These are phyloP conservation scores for Chloropsis hardwickii DNA, from an alignment of 2,113 vertebrate species.

Conservation along the genomic window DNA sequence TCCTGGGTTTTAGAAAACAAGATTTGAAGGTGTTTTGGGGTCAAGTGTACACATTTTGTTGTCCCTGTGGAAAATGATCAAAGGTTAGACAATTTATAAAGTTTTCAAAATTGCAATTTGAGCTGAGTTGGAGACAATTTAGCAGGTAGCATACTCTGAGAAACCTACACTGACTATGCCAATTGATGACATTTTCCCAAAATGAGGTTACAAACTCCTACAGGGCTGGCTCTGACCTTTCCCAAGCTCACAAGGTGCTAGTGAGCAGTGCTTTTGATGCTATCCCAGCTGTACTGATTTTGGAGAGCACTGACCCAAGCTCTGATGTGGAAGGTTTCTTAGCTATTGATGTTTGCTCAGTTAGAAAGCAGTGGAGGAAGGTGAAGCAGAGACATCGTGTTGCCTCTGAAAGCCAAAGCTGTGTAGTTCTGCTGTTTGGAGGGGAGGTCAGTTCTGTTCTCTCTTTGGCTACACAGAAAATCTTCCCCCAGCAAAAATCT, in stretches of 20 bases:
- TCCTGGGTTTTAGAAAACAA: background rate
- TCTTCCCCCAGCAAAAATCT: background rate
- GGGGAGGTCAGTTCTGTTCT: background rate
- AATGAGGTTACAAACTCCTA: background rate
- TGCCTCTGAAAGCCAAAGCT: background rate
- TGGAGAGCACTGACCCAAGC: background rate
- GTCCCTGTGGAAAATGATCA: background rate
- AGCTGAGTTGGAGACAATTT: background rate
- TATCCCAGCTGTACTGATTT: background rate
- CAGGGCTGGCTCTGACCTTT: background rate
- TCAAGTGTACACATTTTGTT: background rate
- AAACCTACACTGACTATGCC: background rate
- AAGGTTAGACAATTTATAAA: background rate
- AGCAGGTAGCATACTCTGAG: background rate
- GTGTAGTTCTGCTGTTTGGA: background rate
- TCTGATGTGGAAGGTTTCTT: background rate
- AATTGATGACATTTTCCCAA: background rate
- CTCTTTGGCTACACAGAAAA: background rate
- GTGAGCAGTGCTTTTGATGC: background rate
- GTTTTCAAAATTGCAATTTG: background rate
- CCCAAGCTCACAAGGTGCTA: accelerated
- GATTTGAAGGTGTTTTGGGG: background rate
- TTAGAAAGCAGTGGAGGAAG: background rate
- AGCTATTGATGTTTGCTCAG: background rate
- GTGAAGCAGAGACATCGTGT: accelerated